A percentile compares a stretch with the other conserved stretches of the same genome.
These are phyloP conservation scores for Tetramorium alpestre DNA, from an alignment of 1,140 invertebrate species.

Conservation along the genomic window DNA sequence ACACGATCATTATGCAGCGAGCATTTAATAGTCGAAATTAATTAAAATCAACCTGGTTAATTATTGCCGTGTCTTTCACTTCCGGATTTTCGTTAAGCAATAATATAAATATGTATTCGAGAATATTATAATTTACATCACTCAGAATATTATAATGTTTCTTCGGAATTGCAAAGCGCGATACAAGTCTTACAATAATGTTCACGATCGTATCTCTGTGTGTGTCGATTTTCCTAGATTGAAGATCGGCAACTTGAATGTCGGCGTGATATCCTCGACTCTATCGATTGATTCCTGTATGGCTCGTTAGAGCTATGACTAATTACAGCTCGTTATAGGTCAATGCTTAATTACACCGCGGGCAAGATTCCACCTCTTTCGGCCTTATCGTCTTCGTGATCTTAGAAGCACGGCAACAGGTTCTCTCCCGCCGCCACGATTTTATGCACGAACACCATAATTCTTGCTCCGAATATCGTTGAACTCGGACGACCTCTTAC, in stretches of 20 bases:
- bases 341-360: slow-evolving; percentile 83
- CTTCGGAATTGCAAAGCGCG: not conserved
- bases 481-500: slow-evolving; percentile 62
- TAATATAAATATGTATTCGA: not conserved
- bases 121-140: too few relatives aligned
- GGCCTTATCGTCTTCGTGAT: slow-evolving; percentile 76
- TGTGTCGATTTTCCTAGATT: slow-evolving; percentile 13
- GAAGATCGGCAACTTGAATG: slow-evolving; percentile 56
- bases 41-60: not conserved
- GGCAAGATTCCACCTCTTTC: slow-evolving; percentile 79
- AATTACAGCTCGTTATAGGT: slow-evolving; percentile 84
- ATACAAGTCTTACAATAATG: not conserved
- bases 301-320: slow-evolving; percentile 82
- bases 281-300: slow-evolving; percentile 79
- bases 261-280: slow-evolving; percentile 70
- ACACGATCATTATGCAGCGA: not conserved
- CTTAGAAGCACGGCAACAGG: slow-evolving; percentile 73
- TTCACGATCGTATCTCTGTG: not conserved
- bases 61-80: not conserved
- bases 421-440: slow-evolving; percentile 69
- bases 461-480: slow-evolving; percentile 69
- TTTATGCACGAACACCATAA: slow-evolving; percentile 69
- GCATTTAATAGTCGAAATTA: slow-evolving; percentile 5
- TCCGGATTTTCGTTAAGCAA: not conserved
- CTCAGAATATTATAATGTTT: not conserved